Percentiles rank a stretch among this genome's conserved stretches.
Conservation (phyloP, 2,888 invertebrate species). For the Ephialtes manifestator region DNA sequence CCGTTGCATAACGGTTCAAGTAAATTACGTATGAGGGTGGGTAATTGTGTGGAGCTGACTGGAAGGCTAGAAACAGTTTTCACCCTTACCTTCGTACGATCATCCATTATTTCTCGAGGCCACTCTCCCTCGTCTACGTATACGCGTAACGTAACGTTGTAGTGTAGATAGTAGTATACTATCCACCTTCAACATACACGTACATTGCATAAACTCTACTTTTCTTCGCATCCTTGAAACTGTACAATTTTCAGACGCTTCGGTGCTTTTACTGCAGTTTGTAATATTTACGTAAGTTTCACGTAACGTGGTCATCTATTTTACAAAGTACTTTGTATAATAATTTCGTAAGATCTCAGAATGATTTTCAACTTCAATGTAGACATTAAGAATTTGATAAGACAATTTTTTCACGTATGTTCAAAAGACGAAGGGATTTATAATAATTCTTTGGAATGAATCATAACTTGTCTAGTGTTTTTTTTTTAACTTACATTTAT, state of each 20-base stretch:
- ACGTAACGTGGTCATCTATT: slow-evolving; percentile 29
- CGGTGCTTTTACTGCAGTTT: slow-evolving; percentile 13
- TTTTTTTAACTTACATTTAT: too few species aligned
- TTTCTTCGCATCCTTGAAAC: slow-evolving; percentile 39
- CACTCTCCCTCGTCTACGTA: slow-evolving; percentile 35
- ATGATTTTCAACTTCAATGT: neutral
- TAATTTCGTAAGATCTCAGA: neutral
- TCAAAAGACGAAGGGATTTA: too few species aligned
- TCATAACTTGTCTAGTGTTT: too few species aligned
- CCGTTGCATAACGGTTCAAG: slow-evolving; percentile 58
- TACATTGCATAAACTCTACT: slow-evolving; percentile 42
- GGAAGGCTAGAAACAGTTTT: slow-evolving; percentile 37
- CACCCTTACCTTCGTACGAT: slow-evolving; percentile 50
- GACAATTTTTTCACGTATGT: too few species aligned
- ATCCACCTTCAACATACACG: slow-evolving; percentile 16
- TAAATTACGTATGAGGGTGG: slow-evolving; percentile 62
- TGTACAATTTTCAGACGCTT: slow-evolving; percentile 37
- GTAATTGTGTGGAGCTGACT: slow-evolving; percentile 60
- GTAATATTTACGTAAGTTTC: slow-evolving; percentile 32
- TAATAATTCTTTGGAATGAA: too few species aligned
- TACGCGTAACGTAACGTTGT: slow-evolving; percentile 23
- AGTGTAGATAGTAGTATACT: slow-evolving; percentile 50
- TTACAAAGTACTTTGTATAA: neutral
- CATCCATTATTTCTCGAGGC: slow-evolving; percentile 65
- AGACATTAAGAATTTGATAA: neutral